Evolutionary conservation across 2,113 vertebrate genomes (phyloP), one percentile per base, ranked within the genome.

Genomic region (Gobiocypris rarus): DNA sequence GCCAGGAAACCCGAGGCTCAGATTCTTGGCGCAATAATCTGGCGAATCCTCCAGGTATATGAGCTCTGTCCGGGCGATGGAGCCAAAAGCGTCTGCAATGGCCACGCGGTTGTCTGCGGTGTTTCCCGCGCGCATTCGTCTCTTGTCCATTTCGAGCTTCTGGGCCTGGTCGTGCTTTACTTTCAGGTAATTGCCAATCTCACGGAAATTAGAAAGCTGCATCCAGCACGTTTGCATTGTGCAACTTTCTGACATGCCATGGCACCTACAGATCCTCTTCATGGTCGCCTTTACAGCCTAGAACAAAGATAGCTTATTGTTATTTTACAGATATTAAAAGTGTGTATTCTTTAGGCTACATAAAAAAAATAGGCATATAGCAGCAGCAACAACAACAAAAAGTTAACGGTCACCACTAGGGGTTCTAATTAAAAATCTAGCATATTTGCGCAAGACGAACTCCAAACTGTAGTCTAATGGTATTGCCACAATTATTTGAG

Each of bases 181-280:
- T 89, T 97, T 99, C 61, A 99, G 88, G 87, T 97, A 97, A 90
- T 97, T 95, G 1, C 97, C 98, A 0, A 97, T 91, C 52, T 97
- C 97, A 0, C 97, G 94, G 78, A 99, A 97, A 14, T 96, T 95
- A 0, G 97, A 95, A 0, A 99, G 93, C 90, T 98, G 97, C 52
- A 96, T 94, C 98, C 98, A 99, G 88, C 98, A 99, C 0, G 98
- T 99, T 88, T 98, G 95, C 86, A 99, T 89, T 58, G 95, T 97
- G 93, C 98, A 99, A 92, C 98, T 99, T 88, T 98, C 97, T 0
- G 98, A 99, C 94, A 99, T 96, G 7, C 98, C 98, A 0, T 99
- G 98, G 75, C 98, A 99, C 79, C 98, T 96, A 91, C 98, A 99
- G 75, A 95, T 93, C 86, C 96, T 94, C 89, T 94, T 97, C 97